These are phyloP conservation scores for Heliconius hortense DNA, from an alignment of 2,888 invertebrate genomes.

Conservation along the genomic window DNA sequence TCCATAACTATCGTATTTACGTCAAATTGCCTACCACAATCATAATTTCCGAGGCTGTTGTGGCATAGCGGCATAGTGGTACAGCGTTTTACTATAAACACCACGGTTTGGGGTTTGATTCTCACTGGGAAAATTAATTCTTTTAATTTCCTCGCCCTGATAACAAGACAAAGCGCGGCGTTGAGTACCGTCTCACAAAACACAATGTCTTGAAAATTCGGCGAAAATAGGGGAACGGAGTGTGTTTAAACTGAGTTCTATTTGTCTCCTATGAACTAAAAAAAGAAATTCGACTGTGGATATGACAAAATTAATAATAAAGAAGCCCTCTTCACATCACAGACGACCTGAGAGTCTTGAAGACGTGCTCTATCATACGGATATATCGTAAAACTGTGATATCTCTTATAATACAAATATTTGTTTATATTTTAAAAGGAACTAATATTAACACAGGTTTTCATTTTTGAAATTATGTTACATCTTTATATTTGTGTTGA, in stretches of 20 bases:
- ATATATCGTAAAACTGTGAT: conserved; percentile 14
- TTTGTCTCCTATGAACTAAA: too few relatives aligned
- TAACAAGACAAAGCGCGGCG: not conserved
- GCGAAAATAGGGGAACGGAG: accelerated
- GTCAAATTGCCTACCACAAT: not conserved
- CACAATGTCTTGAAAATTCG: not conserved
- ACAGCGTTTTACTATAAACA: not conserved
- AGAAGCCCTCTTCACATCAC: not conserved
- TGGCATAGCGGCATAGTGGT: not conserved
- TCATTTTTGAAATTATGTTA: not conserved
- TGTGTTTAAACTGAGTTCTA: not conserved
- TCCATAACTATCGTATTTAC: not conserved
- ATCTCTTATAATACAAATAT: conserved; percentile 8
- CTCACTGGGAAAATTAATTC: not conserved
- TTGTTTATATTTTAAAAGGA: conserved; percentile 8
- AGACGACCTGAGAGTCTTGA: conserved; percentile 3
- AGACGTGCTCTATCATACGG: conserved; percentile 14
- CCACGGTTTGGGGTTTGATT: not conserved
- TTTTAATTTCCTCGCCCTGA: not conserved
- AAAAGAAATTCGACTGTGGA: too few relatives aligned
- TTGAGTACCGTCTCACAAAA: not conserved
- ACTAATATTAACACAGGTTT: conserved; percentile 4
- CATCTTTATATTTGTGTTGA: not conserved
- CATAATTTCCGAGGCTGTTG: not conserved
- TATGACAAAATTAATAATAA: not conserved